phyloP scores from a whole-genome alignment of 2,888 invertebrate genomes.

The Cephus sareptanus region DNA sequence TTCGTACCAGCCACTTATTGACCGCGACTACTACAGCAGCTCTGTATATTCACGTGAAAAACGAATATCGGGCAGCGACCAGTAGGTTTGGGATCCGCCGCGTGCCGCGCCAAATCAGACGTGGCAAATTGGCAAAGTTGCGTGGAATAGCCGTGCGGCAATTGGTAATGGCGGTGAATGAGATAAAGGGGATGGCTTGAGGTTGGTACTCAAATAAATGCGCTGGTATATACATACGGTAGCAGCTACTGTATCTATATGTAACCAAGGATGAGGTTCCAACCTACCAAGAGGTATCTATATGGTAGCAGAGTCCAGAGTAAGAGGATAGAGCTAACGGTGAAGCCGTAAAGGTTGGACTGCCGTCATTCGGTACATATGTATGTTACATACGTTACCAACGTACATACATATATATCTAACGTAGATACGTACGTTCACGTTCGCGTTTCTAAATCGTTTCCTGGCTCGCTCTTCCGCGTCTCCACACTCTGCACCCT shows the following conservation, averaged over 20 bases:
- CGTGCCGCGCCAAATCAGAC: not conserved
- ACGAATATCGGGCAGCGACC: not conserved
- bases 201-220: not conserved
- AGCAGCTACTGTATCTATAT: not conserved
- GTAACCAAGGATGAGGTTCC: not conserved
- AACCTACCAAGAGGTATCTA: conserved; percentile 4
- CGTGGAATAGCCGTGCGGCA: conserved; percentile 15
- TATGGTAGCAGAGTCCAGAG: conserved; percentile 8
- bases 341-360: conserved; percentile 13
- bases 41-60: not conserved
- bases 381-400: not conserved
- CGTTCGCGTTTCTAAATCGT: not conserved
- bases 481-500: not conserved
- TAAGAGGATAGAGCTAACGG: conserved; percentile 9
- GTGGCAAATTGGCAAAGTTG: conserved; percentile 30
- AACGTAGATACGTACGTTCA: not conserved
- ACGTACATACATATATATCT: not conserved
- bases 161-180: conserved; percentile 13
- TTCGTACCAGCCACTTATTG: not conserved
- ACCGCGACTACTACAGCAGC: not conserved
- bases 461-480: not conserved
- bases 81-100: not conserved
- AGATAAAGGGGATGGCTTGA: not conserved
- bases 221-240: not conserved
- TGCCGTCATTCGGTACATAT: not conserved